These are phyloP conservation scores for Pollenia labialis DNA, from an alignment of 2,888 invertebrate species.

Conservation along the genomic window DNA sequence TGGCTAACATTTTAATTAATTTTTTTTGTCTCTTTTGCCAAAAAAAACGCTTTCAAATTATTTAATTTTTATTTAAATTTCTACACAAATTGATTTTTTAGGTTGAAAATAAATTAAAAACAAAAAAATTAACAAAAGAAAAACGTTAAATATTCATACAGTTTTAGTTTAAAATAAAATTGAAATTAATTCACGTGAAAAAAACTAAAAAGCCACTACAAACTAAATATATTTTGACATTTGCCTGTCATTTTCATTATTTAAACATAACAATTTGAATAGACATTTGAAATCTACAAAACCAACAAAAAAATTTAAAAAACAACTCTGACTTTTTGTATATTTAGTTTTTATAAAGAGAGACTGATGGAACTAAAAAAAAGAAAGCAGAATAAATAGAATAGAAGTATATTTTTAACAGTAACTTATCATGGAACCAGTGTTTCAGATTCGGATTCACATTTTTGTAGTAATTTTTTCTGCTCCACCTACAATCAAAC, in stretches of 20 bases:
- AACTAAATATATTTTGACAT: conserved; percentile 73
- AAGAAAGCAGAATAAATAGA: conserved; percentile 31
- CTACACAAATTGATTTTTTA: conserved; percentile 45
- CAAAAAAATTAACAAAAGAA: no score
- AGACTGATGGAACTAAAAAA: not conserved
- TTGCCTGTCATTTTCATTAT: conserved; percentile 74
- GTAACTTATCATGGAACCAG: conserved; percentile 70
- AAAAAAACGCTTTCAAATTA: conserved; percentile 20
- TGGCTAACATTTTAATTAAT: conserved; percentile 46
- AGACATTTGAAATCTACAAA: conserved; percentile 55
- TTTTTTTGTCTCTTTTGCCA: conserved; percentile 30
- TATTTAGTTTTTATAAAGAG: conserved; percentile 30
- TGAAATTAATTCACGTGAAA: conserved; percentile 70
- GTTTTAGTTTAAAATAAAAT: conserved; percentile 58
- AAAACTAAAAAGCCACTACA: conserved; percentile 51
- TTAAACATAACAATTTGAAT: conserved; percentile 73
- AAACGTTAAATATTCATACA: conserved; percentile 44
- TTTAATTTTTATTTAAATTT: conserved; percentile 32
- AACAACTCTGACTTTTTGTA: conserved; percentile 41
- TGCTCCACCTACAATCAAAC: conserved; percentile 63
- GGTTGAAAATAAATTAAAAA: not conserved
- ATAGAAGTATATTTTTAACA: conserved; percentile 63
- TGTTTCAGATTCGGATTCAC: conserved; percentile 56
- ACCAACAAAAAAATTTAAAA: conserved; percentile 36
- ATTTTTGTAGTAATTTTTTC: conserved; percentile 45